Conservation (phyloP, 2,797 vertebrate species). For the Melanotaenia nigrans region DNA sequence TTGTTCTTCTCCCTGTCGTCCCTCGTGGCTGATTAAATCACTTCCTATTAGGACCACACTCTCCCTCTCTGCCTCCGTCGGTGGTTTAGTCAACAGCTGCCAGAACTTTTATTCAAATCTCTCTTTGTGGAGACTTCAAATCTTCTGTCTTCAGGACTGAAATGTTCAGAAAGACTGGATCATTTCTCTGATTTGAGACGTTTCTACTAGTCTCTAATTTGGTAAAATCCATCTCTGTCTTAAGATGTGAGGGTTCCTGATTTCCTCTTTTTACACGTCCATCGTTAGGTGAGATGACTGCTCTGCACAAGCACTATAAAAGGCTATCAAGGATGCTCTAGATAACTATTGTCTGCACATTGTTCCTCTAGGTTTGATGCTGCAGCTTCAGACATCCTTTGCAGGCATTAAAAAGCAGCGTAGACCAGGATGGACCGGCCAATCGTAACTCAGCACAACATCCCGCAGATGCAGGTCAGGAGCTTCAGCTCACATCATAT, state of each 20-base stretch:
- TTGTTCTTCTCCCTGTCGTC: conserved; percentile 47
- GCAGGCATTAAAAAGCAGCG: background rate
- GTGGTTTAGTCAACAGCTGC: conserved; percentile 1
- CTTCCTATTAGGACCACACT: conserved; percentile 53
- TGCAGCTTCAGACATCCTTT: background rate
- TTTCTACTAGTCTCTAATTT: too few relatives aligned
- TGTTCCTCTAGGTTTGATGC: too few relatives aligned
- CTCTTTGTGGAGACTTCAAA: background rate
- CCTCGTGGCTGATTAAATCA: conserved; percentile 71
- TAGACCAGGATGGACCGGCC: background rate
- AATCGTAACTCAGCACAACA: too few relatives aligned
- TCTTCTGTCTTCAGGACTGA: background rate
- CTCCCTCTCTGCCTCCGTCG: conserved; percentile 3
- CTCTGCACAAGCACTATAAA: too few relatives aligned
- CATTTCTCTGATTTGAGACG: too few relatives aligned
- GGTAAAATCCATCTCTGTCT: too few relatives aligned
- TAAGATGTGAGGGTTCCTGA: too few relatives aligned
- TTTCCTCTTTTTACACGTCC: too few relatives aligned
- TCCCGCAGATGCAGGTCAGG: background rate
- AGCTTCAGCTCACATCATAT: background rate
- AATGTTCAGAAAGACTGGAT: too few relatives aligned
- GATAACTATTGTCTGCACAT: too few relatives aligned
- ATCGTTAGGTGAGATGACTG: too few relatives aligned
- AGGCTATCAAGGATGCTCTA: too few relatives aligned
- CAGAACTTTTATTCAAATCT: background rate